These are phyloP conservation scores for Aegypius monachus DNA, from an alignment of 2,113 vertebrate genomes.

Conservation along the genomic window DNA sequence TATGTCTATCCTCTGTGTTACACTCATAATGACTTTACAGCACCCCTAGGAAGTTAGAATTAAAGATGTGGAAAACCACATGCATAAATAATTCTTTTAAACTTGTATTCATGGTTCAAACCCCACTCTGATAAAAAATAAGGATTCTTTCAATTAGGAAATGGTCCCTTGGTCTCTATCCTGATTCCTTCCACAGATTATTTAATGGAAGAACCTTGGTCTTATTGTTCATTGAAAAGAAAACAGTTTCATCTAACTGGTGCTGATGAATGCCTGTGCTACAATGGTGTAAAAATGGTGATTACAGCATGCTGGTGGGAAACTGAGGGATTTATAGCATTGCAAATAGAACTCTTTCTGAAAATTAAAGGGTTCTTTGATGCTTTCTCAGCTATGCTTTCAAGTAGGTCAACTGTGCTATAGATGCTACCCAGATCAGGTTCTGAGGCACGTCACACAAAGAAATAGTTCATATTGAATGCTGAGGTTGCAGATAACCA, in stretches of 20 bases:
- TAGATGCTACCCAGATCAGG: background rate
- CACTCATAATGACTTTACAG: conserved; percentile 13
- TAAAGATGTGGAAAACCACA: background rate
- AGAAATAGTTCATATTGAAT: background rate
- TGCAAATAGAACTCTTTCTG: fast-evolving
- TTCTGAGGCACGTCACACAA: background rate
- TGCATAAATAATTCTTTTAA: background rate
- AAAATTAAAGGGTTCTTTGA: background rate
- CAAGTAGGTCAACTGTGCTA: background rate
- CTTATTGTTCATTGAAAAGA: background rate
- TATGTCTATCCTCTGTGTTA: background rate
- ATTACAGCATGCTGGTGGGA: background rate
- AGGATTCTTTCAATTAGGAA: background rate
- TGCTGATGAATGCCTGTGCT: background rate
- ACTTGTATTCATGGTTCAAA: background rate
- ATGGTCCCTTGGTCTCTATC: background rate
- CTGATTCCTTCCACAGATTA: background rate
- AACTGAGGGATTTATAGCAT: background rate
- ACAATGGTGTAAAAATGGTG: background rate
- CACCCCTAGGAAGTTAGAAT: background rate
- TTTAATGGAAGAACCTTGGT: background rate
- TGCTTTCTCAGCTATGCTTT: background rate
- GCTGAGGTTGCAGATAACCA: background rate
- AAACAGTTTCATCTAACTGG: background rate
- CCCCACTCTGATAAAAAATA: background rate